These are phyloP conservation scores for Anguilla megastoma DNA, from an alignment of 2,797 vertebrate genomes.

Conservation along the genomic window DNA sequence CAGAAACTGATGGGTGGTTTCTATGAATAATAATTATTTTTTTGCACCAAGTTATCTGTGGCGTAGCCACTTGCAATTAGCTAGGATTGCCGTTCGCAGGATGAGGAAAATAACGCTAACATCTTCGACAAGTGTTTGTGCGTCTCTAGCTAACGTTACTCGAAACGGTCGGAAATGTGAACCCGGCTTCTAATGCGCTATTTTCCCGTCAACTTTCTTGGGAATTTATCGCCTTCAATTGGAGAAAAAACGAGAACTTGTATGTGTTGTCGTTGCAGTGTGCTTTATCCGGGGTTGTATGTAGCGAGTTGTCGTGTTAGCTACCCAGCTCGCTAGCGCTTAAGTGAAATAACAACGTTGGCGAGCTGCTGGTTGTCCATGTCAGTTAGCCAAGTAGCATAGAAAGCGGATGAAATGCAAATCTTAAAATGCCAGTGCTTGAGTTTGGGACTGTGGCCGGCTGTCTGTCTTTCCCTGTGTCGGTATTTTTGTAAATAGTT, in stretches of 20 bases:
- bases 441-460: not conserved
- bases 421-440: not conserved
- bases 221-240: not conserved
- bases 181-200: not conserved
- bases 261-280: not conserved
- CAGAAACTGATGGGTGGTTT: not conserved
- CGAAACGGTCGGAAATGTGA: not conserved
- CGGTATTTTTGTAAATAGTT: slow-evolving; percentile 9
- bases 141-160: not conserved
- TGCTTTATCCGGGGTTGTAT: not conserved
- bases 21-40: not conserved
- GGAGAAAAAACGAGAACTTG: not conserved
- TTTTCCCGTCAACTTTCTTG: not conserved
- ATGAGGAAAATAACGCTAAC: not conserved
- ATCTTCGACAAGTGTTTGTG: not conserved
- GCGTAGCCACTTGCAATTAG: not conserved
- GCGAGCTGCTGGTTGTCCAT: not conserved
- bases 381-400: not conserved
- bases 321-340: not conserved
- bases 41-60: not conserved
- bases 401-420: not conserved
- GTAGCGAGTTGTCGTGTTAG: not conserved
- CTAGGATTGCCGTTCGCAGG: not conserved
- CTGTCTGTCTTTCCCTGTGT: not conserved
- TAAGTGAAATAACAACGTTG: not conserved